phyloP scores from a whole-genome alignment of 1,140 invertebrate genomes.

The Thaumetopoea pityocampa region DNA sequence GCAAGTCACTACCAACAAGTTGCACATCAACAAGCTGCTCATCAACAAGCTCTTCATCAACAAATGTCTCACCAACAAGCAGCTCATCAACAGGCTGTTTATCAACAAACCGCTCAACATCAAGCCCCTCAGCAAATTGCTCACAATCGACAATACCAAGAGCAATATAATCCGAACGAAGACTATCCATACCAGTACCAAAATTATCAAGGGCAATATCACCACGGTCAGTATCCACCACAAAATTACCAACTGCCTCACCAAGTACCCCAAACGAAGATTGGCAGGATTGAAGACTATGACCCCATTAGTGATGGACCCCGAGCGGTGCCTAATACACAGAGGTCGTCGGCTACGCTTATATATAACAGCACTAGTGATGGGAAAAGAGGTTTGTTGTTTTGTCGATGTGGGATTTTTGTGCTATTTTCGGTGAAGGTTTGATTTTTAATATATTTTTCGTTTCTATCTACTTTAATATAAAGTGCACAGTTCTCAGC shows the following conservation, averaged over 20 bases:
- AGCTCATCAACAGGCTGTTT: background rate
- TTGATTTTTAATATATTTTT: too few relatives aligned
- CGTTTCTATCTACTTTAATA: too few relatives aligned
- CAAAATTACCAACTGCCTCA: background rate
- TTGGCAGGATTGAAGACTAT: slow-evolving; percentile 88
- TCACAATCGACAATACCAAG: slow-evolving; percentile 27
- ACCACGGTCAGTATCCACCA: slow-evolving; percentile 50
- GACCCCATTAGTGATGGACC: slow-evolving; percentile 85
- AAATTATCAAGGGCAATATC: slow-evolving; percentile 44
- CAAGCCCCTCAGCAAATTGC: slow-evolving; percentile 2
- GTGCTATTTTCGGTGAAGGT: background rate
- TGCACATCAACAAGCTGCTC: background rate
- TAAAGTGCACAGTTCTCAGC: too few relatives aligned
- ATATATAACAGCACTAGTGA: slow-evolving; percentile 83
- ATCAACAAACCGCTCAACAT: slow-evolving; percentile 5
- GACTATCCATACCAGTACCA: slow-evolving; percentile 46
- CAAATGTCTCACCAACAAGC: background rate
- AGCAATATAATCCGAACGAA: slow-evolving; percentile 48
- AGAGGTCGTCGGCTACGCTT: slow-evolving; percentile 84
- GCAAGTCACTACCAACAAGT: background rate
- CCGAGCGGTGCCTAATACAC: slow-evolving; percentile 84
- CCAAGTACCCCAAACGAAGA: slow-evolving; percentile 26
- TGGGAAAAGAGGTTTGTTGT: slow-evolving; percentile 52
- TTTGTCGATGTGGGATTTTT: background rate
- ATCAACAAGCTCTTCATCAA: slow-evolving; percentile 4